A percentile compares a stretch with the other conserved stretches of the same genome.
Conservation (phyloP, 2,888 invertebrate genomes). For the Catocala nupta region DNA sequence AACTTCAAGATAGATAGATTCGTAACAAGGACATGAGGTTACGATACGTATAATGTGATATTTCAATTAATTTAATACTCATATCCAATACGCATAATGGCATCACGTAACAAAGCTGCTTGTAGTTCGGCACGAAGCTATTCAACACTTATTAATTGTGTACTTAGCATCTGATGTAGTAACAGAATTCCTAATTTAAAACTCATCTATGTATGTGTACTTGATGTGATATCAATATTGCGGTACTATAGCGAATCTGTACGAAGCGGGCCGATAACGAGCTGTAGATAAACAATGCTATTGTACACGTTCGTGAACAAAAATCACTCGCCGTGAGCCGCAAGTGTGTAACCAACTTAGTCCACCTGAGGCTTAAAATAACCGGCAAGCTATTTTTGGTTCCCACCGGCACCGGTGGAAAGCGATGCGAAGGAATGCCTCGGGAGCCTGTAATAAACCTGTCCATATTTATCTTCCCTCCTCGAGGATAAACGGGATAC, state of each 20-base stretch:
- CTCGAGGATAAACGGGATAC: conserved; percentile 13
- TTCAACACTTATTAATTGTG: background rate
- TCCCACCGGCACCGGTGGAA: conserved; percentile 28
- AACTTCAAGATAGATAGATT: too few relatives aligned
- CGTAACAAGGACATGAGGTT: too few relatives aligned
- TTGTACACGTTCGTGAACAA: conserved; percentile 13
- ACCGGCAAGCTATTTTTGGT: conserved; percentile 48
- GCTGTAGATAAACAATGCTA: conserved; percentile 17
- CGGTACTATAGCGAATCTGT: conserved; percentile 11
- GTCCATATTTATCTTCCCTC: conserved; percentile 22
- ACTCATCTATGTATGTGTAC: background rate
- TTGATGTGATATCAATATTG: conserved; percentile 15
- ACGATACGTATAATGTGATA: too few relatives aligned
- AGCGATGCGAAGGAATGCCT: conserved; percentile 28
- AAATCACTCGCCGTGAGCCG: background rate
- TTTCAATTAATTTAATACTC: too few relatives aligned
- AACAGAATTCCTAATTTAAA: conserved; percentile 3
- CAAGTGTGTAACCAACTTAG: background rate
- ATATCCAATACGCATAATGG: too few relatives aligned
- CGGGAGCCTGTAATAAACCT: conserved; percentile 37
- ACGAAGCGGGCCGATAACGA: conserved; percentile 15
- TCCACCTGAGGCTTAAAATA: conserved; percentile 24
- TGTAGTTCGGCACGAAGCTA: background rate
- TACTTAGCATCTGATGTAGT: too few relatives aligned
- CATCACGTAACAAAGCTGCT: too few relatives aligned